phyloP scores from a whole-genome alignment of 2,888 invertebrate species.

The Rhagophthalmus giganteus region DNA sequence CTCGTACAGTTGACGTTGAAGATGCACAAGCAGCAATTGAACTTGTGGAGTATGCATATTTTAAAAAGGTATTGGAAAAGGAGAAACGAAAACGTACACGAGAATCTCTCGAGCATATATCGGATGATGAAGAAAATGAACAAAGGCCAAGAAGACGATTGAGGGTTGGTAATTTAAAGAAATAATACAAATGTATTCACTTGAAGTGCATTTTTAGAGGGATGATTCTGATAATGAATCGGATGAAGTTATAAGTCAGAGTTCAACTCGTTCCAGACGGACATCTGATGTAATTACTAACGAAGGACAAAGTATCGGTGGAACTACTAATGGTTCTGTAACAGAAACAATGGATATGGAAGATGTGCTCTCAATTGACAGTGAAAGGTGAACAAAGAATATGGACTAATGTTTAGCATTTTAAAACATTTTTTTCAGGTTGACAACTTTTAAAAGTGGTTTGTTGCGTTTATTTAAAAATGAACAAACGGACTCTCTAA shows the following conservation, averaged over 20 bases:
- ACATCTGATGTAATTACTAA: neutral
- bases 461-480: conserved; percentile 77
- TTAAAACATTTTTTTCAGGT: conserved; percentile 46
- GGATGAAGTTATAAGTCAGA: conserved; percentile 8
- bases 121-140: conserved; percentile 51
- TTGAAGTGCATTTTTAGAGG: too few relatives aligned
- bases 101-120: conserved; percentile 58
- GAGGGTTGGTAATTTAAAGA: conserved; percentile 54
- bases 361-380: conserved; percentile 28
- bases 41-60: conserved; percentile 92
- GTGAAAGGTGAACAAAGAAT: conserved; percentile 25
- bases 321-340: conserved; percentile 29
- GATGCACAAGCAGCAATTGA: conserved; percentile 94
- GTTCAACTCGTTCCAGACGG: conserved; percentile 14
- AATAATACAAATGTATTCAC: too few relatives aligned
- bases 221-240: conserved; percentile 6
- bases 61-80: conserved; percentile 87
- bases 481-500: conserved; percentile 74
- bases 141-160: conserved; percentile 55
- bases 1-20: conserved; percentile 76
- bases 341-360: conserved; percentile 36
- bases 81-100: conserved; percentile 71
- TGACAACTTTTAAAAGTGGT: conserved; percentile 72
- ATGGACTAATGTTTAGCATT: neutral
- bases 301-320: neutral